Evolutionary conservation across 1,140 invertebrate species (phyloP).

Genomic region (Helicoverpa zea): DNA sequence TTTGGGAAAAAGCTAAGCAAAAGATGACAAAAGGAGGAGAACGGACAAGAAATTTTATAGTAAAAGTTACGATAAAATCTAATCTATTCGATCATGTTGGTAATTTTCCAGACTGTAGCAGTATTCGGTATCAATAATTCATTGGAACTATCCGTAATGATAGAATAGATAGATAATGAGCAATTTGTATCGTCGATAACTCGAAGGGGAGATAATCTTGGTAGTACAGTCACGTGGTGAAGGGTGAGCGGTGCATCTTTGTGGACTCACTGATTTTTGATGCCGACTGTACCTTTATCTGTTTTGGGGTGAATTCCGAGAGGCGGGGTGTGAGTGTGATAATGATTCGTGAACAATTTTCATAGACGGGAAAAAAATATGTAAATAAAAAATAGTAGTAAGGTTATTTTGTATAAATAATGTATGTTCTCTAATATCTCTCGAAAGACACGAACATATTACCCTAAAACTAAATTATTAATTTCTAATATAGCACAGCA

Average conservation of each 20-base stretch:
- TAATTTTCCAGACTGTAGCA: no score
- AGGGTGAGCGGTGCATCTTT: conserved; percentile 21
- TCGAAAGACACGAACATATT: no score
- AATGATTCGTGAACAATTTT: background rate
- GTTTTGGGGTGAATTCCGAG: background rate
- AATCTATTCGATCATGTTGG: no score
- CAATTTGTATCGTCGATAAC: conserved; percentile 49
- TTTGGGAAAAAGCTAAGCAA: no score
- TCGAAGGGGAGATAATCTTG: conserved; percentile 32
- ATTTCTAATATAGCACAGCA: no score
- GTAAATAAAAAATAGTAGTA: no score
- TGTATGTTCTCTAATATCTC: no score
- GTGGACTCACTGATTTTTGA: conserved; percentile 48
- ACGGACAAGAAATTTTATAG: no score
- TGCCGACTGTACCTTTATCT: conserved; percentile 9
- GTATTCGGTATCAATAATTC: conserved; percentile 2
- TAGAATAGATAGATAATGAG: conserved; percentile 45
- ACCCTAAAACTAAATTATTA: no score
- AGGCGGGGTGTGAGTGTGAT: background rate
- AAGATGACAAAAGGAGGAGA: no score
- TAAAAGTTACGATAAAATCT: no score
- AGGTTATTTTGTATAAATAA: no score
- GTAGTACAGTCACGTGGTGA: conserved; percentile 29
- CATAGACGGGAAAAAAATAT: background rate
- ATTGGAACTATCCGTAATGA: background rate